phyloP scores from a whole-genome alignment of 2,888 invertebrate species.

The Sceliomorpha sp. region DNA sequence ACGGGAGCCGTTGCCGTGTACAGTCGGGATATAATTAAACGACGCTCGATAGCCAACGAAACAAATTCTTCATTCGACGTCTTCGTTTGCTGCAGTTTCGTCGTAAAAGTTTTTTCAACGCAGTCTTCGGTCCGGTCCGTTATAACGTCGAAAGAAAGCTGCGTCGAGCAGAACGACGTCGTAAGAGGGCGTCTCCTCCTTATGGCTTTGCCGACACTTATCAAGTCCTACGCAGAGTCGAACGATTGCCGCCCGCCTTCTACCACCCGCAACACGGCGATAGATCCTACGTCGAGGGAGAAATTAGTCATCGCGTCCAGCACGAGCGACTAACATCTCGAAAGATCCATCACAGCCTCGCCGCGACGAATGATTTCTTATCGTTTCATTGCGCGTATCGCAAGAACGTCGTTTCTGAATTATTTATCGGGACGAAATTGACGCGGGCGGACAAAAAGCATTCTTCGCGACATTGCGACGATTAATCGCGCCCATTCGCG shows the following conservation, averaged over 20 bases:
- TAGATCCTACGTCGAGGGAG: slow-evolving; percentile 27
- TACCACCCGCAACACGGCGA: slow-evolving; percentile 42
- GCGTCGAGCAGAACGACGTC: slow-evolving; percentile 46
- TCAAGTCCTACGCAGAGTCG: slow-evolving; percentile 46
- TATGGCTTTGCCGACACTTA: slow-evolving; percentile 50
- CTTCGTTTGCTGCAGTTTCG: no score
- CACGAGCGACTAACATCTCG: slow-evolving; percentile 25
- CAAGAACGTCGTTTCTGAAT: no score
- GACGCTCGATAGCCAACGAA: no score
- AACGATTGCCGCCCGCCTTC: slow-evolving; percentile 51
- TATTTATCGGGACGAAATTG: no score
- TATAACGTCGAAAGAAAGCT: no score
- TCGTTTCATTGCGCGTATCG: slow-evolving; percentile 27
- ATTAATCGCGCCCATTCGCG: no score
- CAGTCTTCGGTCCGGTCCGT: slow-evolving; percentile 49
- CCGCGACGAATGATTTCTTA: slow-evolving; percentile 27
- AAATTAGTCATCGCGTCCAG: slow-evolving; percentile 52
- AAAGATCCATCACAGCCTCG: slow-evolving; percentile 14
- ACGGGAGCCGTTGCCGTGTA: no score
- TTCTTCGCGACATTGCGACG: no score
- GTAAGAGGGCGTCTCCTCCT: slow-evolving; percentile 50
- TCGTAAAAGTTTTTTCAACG: slow-evolving; percentile 8
- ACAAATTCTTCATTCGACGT: no score
- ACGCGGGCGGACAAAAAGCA: no score
- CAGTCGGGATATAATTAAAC: no score